Evolutionary conservation across 2,113 vertebrate species (phyloP), one percentile per base, ranked within the genome.

Genomic region (Apaloderma vittatum): DNA sequence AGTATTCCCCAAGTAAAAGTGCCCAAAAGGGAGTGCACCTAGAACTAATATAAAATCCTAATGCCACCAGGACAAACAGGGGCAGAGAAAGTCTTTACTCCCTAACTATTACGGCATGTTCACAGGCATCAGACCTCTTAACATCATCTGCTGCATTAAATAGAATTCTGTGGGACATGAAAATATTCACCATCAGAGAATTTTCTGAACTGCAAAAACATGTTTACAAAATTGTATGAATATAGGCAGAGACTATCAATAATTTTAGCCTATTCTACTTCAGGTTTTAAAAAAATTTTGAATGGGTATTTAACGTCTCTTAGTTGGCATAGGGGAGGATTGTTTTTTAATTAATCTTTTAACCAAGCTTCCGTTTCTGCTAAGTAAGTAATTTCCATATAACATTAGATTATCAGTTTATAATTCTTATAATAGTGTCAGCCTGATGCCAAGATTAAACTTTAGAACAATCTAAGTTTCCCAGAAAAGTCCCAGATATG

Each of bases 321-420:
- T 68, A 23, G 8, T 40, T 40, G 40, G 40, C 40, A 40, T 15
- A 6, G 2, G 3, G 0, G 3, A 11, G 6, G 4, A 12, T 5
- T 80, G 52, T 23, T 45, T 86, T 61, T 36, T 77, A 1, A 14
- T 37, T n/a, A 22, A 9, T 36, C 16, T 1, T 16, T 84, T 49
- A 65, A 57, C 19, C 0, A 16, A 45, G 2, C 36, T 73, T 83
- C 6, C 79, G 4, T 65, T 93, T 74, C 49, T 74, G 2, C 4
- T 43, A 17, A 55, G 4, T 3, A 67, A 62, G 1, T 37, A 24
- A 1, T 45, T 8, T 14, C 13, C 11, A 20, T 49, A 40, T 4
- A 75, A 15, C 8, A 27, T 45, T 34, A 66, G 46, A 51, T 46
- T 51, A 77, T 43, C 14, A 43, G 4, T 3, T 79, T 59, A 26